Evolutionary conservation across 2,797 vertebrate genomes (phyloP), one percentile per base, ranked within the genome.

Genomic region (Melanotaenia maccullochi): DNA sequence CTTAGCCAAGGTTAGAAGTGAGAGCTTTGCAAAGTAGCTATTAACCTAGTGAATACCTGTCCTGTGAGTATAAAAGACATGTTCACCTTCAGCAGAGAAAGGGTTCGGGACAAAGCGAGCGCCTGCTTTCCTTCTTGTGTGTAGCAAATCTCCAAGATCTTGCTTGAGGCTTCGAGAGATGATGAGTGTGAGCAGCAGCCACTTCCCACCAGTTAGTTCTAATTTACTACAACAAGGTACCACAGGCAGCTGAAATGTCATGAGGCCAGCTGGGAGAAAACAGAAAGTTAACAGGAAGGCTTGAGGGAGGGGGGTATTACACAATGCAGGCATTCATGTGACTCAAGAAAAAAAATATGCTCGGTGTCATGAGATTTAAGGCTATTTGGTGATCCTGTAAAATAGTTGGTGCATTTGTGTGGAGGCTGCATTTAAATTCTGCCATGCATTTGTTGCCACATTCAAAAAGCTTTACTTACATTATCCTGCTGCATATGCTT

Each of bases 21-120:
- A 76, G 51, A 67, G 68, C 74, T 75, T 73, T 77, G 77, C 76
- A 84, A 85, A 85, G 79, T 77, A 87, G 65, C 85, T 68, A 85
- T 83, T 78, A 89, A 87, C 81, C 85, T 82, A 85, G 85, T 82
- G 71, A 88, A 86, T 92, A 93, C 90, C 92, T 93, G 91, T 83
- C 63, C 78, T 13, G 84, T 81, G 86, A 91, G 68, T 90, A 94
- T 81, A 94, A 92, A 93, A 93, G 92, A 90, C 92, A 93, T 92
- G 88, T 90, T 94, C 90, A 94, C 93, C 93, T 94, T 93, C 91
- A 84, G 88, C 81, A 75, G 78, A 79, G 70, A 44, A 63, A 67
- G 55, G 25, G 38, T 63, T 82, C 54, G 73, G 61, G 69, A 75
- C 55, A 67, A 84, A 60, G 47, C 4, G 47, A 51, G 55, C 56